Conservation (phyloP, 2,113 vertebrate species). For the Sinocyclocheilus anophthalmus region DNA sequence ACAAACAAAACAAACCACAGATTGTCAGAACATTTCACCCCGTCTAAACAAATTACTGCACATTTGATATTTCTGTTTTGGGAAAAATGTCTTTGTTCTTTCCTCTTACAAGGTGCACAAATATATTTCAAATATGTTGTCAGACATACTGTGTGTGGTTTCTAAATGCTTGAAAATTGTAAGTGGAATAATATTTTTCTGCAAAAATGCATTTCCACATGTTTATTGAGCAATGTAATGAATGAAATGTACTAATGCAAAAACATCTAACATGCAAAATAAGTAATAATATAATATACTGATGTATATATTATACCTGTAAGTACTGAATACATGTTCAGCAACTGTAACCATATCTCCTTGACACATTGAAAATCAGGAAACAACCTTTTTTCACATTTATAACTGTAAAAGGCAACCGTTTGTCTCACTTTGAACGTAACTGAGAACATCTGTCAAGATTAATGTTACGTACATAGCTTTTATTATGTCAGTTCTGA, state of each 20-base stretch:
- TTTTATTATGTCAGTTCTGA: neutral
- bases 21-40: conserved; percentile 11
- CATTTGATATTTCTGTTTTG: conserved; percentile 7
- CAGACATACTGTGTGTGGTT: neutral
- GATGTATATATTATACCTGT: neutral
- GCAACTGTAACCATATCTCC: neutral
- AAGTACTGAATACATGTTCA: neutral
- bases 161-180: neutral
- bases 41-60: conserved; percentile 10
- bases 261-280: too few species aligned
- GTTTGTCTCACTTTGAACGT: neutral
- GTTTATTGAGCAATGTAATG: too few species aligned
- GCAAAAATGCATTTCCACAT: too few species aligned
- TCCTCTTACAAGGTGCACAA: neutral
- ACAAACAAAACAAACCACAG: too few species aligned
- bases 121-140: neutral
- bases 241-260: too few species aligned
- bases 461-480: neutral
- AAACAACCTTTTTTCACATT: neutral
- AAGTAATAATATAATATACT: too few species aligned
- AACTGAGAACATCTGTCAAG: conserved; percentile 16
- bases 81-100: neutral
- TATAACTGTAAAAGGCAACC: neutral
- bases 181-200: too few species aligned
- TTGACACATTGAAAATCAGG: neutral